These are phyloP conservation scores for Cephalopholis sonnerati DNA, from an alignment of 2,113 vertebrate genomes.

Conservation along the genomic window DNA sequence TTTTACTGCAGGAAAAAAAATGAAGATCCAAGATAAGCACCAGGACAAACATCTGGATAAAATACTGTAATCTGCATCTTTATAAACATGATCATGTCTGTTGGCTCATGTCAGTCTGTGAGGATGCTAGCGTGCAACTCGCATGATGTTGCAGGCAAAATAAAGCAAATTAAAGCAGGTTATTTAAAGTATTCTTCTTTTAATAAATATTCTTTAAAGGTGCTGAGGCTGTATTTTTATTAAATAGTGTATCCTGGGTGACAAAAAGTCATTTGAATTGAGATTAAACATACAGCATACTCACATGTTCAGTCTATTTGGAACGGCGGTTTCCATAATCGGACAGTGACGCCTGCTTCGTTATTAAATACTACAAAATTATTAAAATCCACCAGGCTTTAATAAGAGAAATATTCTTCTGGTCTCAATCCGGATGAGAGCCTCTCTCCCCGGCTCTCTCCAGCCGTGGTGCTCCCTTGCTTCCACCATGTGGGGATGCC, in stretches of 20 bases:
- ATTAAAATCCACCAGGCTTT: slow-evolving; percentile 13
- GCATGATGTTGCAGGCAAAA: neutral
- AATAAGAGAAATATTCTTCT: neutral
- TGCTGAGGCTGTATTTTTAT: neutral
- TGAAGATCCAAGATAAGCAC: neutral
- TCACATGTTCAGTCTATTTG: slow-evolving; percentile 41
- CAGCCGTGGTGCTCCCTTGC: slow-evolving; percentile 2
- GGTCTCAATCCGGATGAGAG: slow-evolving; percentile 1
- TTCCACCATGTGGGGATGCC: slow-evolving; percentile 39
- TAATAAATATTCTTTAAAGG: neutral
- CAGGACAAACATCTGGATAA: neutral
- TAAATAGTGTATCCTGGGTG: neutral
- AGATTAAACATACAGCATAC: slow-evolving; percentile 37
- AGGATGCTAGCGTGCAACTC: neutral
- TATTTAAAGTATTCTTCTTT: neutral
- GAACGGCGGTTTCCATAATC: slow-evolving; percentile 6
- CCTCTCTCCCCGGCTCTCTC: slow-evolving; percentile 13
- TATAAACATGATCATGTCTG: neutral
- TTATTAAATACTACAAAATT: neutral
- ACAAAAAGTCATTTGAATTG: neutral
- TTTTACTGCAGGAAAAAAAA: neutral
- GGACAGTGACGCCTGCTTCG: neutral
- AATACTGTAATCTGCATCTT: neutral
- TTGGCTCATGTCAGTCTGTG: neutral
- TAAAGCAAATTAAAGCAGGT: neutral